These are phyloP conservation scores for Echinops telfairi DNA, from an alignment of 2,113 vertebrate genomes.

Conservation along the genomic window DNA sequence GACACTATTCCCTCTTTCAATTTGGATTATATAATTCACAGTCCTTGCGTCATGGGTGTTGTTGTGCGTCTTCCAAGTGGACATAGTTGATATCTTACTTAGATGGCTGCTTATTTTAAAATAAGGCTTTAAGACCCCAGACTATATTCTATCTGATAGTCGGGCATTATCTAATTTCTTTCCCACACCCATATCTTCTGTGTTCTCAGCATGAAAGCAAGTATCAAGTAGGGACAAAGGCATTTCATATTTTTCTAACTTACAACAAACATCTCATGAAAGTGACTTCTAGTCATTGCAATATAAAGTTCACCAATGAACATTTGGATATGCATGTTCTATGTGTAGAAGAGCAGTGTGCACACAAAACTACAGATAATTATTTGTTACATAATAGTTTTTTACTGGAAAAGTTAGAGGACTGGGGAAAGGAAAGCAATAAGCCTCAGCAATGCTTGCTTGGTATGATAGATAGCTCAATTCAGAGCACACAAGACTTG, in stretches of 20 bases:
- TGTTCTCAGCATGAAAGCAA: too few species aligned
- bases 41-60: too few species aligned
- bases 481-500: slow-evolving; percentile 22
- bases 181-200: too few species aligned
- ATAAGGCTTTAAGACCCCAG: too few species aligned
- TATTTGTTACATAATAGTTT: neutral
- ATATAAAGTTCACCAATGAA: neutral
- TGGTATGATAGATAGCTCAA: slow-evolving; percentile 1
- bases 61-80: too few species aligned
- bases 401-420: neutral
- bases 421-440: neutral
- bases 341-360: neutral
- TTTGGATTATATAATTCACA: too few species aligned
- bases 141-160: too few species aligned
- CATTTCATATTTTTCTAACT: slow-evolving; percentile 25
- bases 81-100: too few species aligned
- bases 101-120: too few species aligned
- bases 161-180: too few species aligned
- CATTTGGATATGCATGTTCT: slow-evolving; percentile 1
- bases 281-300: slow-evolving; percentile 19
- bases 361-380: slow-evolving; percentile 20
- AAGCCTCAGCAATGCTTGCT: neutral
- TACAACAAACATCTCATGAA: slow-evolving; percentile 31
- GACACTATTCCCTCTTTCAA: too few species aligned
- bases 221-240: too few species aligned